These are phyloP conservation scores for Mungos mungo DNA, from an alignment of 2,113 vertebrate genomes.

Conservation along the genomic window DNA sequence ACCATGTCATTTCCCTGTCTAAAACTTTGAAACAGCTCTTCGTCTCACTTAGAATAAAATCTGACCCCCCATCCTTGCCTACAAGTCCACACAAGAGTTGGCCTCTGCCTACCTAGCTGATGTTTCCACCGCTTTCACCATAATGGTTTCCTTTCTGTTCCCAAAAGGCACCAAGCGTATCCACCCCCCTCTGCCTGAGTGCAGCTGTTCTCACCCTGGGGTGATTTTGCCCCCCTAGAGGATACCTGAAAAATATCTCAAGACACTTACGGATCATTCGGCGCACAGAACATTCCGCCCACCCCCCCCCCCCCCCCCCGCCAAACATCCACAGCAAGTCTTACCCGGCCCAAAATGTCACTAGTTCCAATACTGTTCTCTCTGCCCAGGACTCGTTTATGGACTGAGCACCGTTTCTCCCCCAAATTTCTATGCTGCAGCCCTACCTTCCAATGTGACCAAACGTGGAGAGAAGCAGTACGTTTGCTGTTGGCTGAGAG, in stretches of 20 bases:
- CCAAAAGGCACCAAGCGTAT: neutral
- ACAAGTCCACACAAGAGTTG: neutral
- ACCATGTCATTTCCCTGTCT: neutral
- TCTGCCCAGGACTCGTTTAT: neutral
- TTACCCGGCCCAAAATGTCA: neutral
- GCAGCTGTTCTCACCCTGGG: neutral
- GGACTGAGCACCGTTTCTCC: neutral
- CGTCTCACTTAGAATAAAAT: neutral
- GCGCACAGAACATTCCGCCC: neutral
- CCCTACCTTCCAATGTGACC: neutral
- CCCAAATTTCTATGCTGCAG: neutral
- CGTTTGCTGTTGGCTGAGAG: neutral
- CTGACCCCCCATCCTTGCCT: neutral
- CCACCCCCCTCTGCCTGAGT: neutral
- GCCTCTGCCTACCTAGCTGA: neutral
- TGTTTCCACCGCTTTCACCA: neutral
- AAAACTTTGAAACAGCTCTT: neutral
- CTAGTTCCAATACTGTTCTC: neutral
- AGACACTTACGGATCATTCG: neutral
- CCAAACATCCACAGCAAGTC: neutral
- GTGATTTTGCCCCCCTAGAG: neutral
- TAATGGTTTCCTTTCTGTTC: neutral
- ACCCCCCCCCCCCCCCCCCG: no score
- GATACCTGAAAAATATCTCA: neutral
- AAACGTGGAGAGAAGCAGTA: neutral